Conservation (phyloP, 2,113 vertebrate genomes). For the Geothlypis trichas region DNA sequence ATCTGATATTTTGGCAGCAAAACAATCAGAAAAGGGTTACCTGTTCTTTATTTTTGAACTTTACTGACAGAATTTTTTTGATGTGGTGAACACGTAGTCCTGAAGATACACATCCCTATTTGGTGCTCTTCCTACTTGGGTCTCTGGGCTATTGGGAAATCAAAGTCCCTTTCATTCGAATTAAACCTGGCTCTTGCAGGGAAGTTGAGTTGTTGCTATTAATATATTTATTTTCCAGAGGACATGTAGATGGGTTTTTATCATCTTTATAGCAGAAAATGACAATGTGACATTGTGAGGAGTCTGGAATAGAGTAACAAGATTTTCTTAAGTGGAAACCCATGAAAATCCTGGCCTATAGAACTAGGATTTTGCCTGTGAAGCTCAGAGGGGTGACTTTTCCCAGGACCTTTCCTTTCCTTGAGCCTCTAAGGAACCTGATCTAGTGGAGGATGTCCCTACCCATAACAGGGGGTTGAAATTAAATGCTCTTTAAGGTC, state of each 20-base stretch:
- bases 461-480: accelerated
- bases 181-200: not conserved
- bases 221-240: not conserved
- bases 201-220: not conserved
- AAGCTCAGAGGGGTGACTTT: not conserved
- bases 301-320: not conserved
- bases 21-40: not conserved
- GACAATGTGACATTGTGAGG: not conserved
- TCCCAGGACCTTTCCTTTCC: not conserved
- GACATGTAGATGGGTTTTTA: not conserved
- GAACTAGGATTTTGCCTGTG: not conserved
- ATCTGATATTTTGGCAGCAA: not conserved
- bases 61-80: not conserved
- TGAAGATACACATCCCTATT: not conserved
- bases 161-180: not conserved
- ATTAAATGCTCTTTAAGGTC: not conserved
- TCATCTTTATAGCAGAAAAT: not conserved
- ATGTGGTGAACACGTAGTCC: not conserved
- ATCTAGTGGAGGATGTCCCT: not conserved
- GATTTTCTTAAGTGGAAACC: not conserved
- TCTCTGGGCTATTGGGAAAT: not conserved
- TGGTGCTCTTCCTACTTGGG: not conserved
- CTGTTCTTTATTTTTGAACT: not conserved
- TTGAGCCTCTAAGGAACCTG: not conserved
- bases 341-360: not conserved